These are phyloP conservation scores for Nothura maculosa DNA, from an alignment of 2,797 vertebrate species.

Conservation along the genomic window DNA sequence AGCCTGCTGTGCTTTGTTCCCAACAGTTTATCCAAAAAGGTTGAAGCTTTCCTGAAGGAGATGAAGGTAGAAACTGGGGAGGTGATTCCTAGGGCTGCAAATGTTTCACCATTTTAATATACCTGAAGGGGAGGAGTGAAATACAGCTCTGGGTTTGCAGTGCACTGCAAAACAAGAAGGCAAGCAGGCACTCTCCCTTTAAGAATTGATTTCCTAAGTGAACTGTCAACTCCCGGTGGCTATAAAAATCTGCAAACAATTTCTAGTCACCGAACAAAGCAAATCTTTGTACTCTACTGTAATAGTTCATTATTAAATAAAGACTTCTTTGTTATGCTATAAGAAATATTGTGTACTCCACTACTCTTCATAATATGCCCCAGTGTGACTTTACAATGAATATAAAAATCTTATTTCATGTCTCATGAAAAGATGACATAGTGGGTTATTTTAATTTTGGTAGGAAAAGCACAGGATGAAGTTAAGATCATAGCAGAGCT, in stretches of 20 bases:
- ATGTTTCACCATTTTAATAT: background rate
- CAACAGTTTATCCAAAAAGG: background rate
- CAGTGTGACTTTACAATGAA: slow-evolving; percentile 27
- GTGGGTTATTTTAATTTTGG: background rate
- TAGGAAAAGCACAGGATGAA: background rate
- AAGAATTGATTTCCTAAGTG: slow-evolving; percentile 59
- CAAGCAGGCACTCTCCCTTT: slow-evolving; percentile 25
- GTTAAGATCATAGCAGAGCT: background rate
- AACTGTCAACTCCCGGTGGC: slow-evolving; percentile 54
- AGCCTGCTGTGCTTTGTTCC: background rate
- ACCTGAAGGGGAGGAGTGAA: background rate
- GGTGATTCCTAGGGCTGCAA: background rate
- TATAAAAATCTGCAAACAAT: slow-evolving; percentile 74
- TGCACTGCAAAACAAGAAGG: background rate
- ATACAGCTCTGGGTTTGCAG: background rate
- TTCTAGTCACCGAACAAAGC: slow-evolving; percentile 66
- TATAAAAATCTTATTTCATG: background rate
- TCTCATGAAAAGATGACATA: background rate
- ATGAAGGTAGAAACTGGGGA: background rate
- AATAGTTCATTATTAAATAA: slow-evolving; percentile 59
- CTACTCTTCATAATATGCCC: background rate
- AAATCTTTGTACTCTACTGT: slow-evolving; percentile 63
- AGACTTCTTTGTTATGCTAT: slow-evolving; percentile 45
- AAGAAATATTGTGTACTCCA: background rate
- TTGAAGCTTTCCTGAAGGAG: background rate